A percentile compares a stretch with the other conserved stretches of the same genome.
Conservation (phyloP, 2,113 vertebrate species). For the Cyphomyrus plagiostoma region DNA sequence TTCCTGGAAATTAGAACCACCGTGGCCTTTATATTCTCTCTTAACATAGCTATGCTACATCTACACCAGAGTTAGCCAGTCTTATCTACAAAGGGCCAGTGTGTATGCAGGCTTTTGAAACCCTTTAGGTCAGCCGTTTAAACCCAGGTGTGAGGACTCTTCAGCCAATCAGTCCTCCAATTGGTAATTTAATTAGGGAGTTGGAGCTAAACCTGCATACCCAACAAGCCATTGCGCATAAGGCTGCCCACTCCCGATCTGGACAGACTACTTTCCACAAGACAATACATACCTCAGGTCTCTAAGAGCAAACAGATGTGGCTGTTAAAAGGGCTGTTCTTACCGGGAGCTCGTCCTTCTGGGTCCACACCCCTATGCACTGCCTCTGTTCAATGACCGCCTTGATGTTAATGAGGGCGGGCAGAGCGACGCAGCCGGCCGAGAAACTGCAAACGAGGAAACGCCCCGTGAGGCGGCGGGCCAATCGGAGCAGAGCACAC, state of each 20-base stretch:
- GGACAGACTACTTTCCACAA: neutral
- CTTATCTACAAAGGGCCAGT: neutral
- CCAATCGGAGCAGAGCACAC: neutral
- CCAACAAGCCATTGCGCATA: neutral
- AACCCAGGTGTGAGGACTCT: neutral
- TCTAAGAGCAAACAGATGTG: neutral
- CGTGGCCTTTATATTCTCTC: neutral
- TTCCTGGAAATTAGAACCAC: neutral
- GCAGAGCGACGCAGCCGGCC: constrained; percentile 75
- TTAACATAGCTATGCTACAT: neutral
- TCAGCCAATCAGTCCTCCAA: neutral
- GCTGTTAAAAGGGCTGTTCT: constrained; percentile 39
- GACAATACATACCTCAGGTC: neutral
- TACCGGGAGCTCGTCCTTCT: constrained; percentile 77
- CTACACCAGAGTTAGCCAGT: neutral
- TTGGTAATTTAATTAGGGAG: neutral
- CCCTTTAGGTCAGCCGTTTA: neutral
- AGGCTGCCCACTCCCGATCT: neutral
- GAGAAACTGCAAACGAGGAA: constrained; percentile 63
- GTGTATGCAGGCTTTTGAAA: neutral
- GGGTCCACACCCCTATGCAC: constrained; percentile 79
- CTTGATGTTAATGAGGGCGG: constrained; percentile 77
- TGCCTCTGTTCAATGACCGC: constrained; percentile 78
- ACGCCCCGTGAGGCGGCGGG: neutral
- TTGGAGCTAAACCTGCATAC: neutral